Evolutionary conservation across 1,140 invertebrate species (phyloP).

Genomic region (Tetragnatha versicolor): DNA sequence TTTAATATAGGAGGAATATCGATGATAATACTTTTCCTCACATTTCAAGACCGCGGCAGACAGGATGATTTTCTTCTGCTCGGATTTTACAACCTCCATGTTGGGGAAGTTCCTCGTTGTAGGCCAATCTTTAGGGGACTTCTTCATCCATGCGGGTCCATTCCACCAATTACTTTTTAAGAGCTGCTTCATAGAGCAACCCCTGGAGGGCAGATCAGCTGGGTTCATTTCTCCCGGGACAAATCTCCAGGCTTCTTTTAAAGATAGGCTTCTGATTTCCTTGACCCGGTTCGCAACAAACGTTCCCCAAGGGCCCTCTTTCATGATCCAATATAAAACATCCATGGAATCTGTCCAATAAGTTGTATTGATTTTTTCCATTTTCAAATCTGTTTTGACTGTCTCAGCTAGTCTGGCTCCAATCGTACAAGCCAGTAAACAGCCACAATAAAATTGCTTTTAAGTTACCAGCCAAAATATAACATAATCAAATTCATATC

Average conservation of each 20-base stretch:
- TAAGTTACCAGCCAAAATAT: no score
- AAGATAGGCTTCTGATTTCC: not conserved
- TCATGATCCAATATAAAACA: not conserved
- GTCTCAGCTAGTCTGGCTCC: not conserved
- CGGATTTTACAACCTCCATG: not conserved
- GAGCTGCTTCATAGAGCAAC: not conserved
- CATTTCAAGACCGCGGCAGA: not conserved
- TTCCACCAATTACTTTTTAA: not conserved
- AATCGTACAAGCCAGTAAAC: not conserved
- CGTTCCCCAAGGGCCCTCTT: not conserved
- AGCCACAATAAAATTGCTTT: no score
- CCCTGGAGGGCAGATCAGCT: slow-evolving; percentile 11
- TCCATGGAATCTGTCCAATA: slow-evolving; percentile 6
- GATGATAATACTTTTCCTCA: not conserved
- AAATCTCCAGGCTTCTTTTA: not conserved
- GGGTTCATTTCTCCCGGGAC: slow-evolving; percentile 9
- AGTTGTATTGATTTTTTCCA: not conserved
- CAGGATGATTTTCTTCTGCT: slow-evolving; percentile 30
- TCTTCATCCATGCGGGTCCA: slow-evolving; percentile 3
- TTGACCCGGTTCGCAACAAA: not conserved
- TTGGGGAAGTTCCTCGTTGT: not conserved
- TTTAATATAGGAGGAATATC: not conserved
- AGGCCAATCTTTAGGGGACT: slow-evolving; percentile 14
- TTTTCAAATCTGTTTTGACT: not conserved
- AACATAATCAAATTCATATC: no score